A percentile compares a stretch with the other conserved stretches of the same genome.
Evolutionary conservation across 2,888 invertebrate genomes (phyloP).

Genomic region (Meteorus cinctellus): DNA sequence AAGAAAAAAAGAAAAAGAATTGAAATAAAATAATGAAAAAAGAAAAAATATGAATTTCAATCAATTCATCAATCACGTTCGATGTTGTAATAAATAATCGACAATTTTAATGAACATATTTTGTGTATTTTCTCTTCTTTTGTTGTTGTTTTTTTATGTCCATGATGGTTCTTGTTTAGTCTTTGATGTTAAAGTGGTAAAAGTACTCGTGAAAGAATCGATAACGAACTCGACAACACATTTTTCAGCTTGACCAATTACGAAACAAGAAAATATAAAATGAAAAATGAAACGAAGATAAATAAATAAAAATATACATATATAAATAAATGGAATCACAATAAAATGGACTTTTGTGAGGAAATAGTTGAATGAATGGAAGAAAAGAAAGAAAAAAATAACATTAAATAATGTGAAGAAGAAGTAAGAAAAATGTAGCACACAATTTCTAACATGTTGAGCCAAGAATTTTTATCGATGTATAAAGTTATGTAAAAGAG

Average conservation of each 20-base stretch:
- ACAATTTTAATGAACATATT: too few species aligned
- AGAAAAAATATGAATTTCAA: slow-evolving; percentile 26
- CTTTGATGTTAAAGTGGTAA: not conserved
- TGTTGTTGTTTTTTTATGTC: not conserved
- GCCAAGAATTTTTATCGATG: slow-evolving; percentile 8
- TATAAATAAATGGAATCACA: not conserved
- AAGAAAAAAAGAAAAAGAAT: not conserved
- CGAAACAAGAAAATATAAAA: not conserved
- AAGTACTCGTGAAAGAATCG: not conserved
- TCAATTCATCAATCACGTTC: slow-evolving; percentile 2
- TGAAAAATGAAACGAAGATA: slow-evolving; percentile 6
- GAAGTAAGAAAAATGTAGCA: slow-evolving; percentile 29
- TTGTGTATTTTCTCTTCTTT: not conserved
- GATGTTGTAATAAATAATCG: not conserved
- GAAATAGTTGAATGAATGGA: slow-evolving; percentile 18
- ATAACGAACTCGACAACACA: not conserved
- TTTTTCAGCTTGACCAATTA: slow-evolving; percentile 6
- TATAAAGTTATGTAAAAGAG: not conserved
- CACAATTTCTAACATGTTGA: slow-evolving; percentile 34
- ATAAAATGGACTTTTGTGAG: not conserved
- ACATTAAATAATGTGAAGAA: not conserved
- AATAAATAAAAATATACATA: not conserved
- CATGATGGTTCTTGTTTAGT: not conserved
- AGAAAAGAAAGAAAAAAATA: not conserved
- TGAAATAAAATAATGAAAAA: slow-evolving; percentile 16